phyloP scores from a whole-genome alignment of 2,113 vertebrate species.

The Myodes glareolus region DNA sequence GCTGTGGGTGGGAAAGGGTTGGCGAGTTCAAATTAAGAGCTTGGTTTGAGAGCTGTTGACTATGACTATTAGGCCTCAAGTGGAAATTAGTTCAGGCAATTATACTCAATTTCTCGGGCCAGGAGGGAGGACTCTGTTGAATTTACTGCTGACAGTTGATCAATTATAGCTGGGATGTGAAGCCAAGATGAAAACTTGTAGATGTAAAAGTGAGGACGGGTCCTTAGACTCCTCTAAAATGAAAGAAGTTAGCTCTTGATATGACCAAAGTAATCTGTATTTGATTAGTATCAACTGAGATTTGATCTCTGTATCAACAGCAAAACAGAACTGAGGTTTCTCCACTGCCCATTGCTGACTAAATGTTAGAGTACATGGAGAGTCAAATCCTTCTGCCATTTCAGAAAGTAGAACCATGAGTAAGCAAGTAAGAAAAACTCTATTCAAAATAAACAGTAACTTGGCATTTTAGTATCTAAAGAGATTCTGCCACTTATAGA shows the following conservation, averaged over 20 bases:
- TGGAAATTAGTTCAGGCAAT: background rate
- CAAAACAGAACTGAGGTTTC: constrained; percentile 39
- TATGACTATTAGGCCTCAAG: background rate
- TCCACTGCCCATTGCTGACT: background rate
- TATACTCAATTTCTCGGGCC: background rate
- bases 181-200: constrained; percentile 29
- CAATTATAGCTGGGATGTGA: background rate
- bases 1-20: background rate
- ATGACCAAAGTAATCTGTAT: constrained; percentile 1
- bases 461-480: constrained; percentile 78
- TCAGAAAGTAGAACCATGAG: constrained; percentile 36
- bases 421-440: constrained; percentile 38
- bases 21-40: background rate
- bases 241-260: constrained; percentile 37
- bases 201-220: background rate
- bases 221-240: background rate
- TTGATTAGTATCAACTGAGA: constrained; percentile 17
- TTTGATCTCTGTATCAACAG: constrained; percentile 29
- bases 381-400: constrained; percentile 33
- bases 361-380: constrained; percentile 2
- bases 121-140: background rate
- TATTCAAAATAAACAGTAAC: constrained; percentile 68
- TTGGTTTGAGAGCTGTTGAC: background rate
- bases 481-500: constrained; percentile 77
- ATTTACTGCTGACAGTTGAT: background rate